Evolutionary conservation across 1,140 invertebrate genomes (phyloP).

Genomic region (Paramacrobiotus metropolitanus): DNA sequence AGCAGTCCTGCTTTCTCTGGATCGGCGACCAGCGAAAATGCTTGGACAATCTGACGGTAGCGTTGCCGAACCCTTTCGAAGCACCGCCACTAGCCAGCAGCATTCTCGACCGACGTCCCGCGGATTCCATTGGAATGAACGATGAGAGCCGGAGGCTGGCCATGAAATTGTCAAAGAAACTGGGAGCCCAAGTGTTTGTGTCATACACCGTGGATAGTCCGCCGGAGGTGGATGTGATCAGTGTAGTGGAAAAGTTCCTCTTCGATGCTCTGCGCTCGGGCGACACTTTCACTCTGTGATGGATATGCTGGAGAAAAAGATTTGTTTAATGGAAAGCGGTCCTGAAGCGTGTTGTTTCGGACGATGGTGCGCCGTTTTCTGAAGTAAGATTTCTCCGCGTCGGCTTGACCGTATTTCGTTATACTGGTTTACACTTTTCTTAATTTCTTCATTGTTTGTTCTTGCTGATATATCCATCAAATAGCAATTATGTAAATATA

Average conservation of each 20-base stretch:
- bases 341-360: too few relatives aligned
- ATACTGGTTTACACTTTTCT: too few relatives aligned
- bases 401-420: too few relatives aligned
- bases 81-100: neutral
- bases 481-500: too few relatives aligned
- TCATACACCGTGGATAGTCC: neutral
- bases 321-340: too few relatives aligned
- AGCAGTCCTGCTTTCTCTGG: neutral
- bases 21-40: neutral
- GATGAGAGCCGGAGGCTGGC: neutral
- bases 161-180: neutral
- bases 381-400: too few relatives aligned
- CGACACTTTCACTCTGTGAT: neutral
- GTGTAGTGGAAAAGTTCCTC: neutral
- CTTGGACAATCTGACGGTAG: neutral
- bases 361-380: too few relatives aligned
- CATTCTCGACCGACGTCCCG: neutral
- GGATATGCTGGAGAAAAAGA: neutral
- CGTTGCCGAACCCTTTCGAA: neutral
- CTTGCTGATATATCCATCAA: too few relatives aligned
- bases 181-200: neutral
- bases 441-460: too few relatives aligned
- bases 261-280: neutral
- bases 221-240: neutral
- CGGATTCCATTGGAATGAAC: neutral